Evolutionary conservation across 2,113 vertebrate genomes (phyloP), one percentile per base, ranked within the genome.

Genomic region (Macquaria australasica): DNA sequence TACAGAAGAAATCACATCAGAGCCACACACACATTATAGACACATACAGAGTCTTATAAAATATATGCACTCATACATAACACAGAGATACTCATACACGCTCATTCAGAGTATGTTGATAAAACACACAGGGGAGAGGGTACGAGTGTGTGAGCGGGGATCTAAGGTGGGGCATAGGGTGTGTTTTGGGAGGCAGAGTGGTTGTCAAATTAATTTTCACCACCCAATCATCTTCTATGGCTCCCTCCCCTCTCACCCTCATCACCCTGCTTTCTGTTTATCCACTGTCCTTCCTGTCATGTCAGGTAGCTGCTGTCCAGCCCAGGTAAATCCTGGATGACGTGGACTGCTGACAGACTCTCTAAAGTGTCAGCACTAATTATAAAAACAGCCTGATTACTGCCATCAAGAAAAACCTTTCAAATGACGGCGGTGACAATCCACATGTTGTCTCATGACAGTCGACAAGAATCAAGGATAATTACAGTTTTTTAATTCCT

Each of bases 1-100:
- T 84, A 71, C 66, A 89, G 48, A 82, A 56, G 70, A 85, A 91
- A 92, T 82, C 71, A 90, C 82, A 86, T 87, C 80, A 89, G 83
- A 88, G 79, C 58, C 66, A 73, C 7, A 77, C n/a, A 85, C 20
- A 75, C 18, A 87, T 71, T 81, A 77, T 73, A 48, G 43, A 86
- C 79, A 41, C 41, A 71, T 37, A 74, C 60, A 75, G 8, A 77
- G 55, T 45, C 11, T 31, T 75, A 67, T 71, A 31, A 87, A 87
- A 82, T 87, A 86, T 80, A 86, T 72, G 66, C 59, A 55, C 71
- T 77, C 81, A 87, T 78, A 80, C 68, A 85, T 79, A 83, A 79
- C 12, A 75, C 43, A 83, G 58, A 79, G 5, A 45, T 31, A 21
- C 34, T 68, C 39, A 37, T 43, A 79, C 53, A 76, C 60, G 51